Base-by-base conservation (phyloP, 2,888 invertebrate species). In the Matsumyia berberina region DNA sequence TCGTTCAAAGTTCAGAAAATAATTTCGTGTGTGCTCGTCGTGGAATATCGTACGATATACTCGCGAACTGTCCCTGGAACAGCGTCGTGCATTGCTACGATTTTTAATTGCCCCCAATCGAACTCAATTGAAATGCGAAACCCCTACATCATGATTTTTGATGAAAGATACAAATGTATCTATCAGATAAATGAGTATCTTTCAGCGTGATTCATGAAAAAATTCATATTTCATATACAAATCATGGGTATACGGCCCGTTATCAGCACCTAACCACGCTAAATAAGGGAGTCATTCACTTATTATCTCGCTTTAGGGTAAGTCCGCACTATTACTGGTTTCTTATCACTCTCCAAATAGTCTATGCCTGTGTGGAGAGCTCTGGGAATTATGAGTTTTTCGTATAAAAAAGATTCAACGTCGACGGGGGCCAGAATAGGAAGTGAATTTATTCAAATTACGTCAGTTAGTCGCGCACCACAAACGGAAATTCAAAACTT, bases 71-170 rank as follows among this genome's bases (percentile, higher is more conserved):
- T 1, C 24, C 24, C 24, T 24, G 24, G 24, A 24, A 24, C n/a
- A n/a, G n/a, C n/a, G n/a, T n/a, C n/a, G n/a, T n/a, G n/a, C n/a
- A n/a, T 24, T 24, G 24, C 49, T 42, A 51, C 29, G 83, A 82
- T 80, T 81, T 86, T 88, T 89, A 90, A 89, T 89, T 89, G 89
- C 86, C 88, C 87, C 88, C 90, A 89, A 89, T 89, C 89, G 89
- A 88, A 87, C 87, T 88, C 88, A 89, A 88, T 88, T 88, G 88
- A 87, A 88, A 46, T 35, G 81, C 37, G 76, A 80, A 74, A 74
- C 58, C 31, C 73, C 35, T 49, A 57, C 42, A 57, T 58, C 12
- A 69, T 55, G 77, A 77, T 53, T 64, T 66, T 19, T 82, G 51
- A 37, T 42, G 57, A 77, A 80, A 78, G 60, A 80, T 80, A 70